phyloP scores from a whole-genome alignment of 2,797 vertebrate species.

The Champsocephalus gunnari region DNA sequence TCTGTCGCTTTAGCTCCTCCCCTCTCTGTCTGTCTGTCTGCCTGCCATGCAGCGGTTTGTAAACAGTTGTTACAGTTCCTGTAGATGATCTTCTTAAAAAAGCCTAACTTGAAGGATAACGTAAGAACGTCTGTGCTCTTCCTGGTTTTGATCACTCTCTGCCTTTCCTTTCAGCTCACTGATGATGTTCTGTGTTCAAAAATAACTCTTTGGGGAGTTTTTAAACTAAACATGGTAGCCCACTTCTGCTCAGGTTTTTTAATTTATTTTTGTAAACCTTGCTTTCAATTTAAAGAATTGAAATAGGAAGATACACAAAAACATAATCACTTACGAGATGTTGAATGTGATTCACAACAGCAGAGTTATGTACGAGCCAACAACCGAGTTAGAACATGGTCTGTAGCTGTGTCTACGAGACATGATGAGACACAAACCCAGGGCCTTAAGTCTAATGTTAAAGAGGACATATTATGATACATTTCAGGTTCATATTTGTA shows the following conservation, averaged over 20 bases:
- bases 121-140: background rate
- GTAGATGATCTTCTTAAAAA: background rate
- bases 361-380: background rate
- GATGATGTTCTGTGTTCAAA: background rate
- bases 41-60: slow-evolving; percentile 36
- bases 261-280: background rate
- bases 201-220: background rate
- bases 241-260: background rate
- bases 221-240: background rate
- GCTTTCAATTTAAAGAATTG: background rate
- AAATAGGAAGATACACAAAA: no score
- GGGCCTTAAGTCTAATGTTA: background rate
- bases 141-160: background rate
- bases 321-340: background rate
- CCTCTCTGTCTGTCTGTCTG: slow-evolving; percentile 55
- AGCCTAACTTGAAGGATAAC: background rate
- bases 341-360: background rate
- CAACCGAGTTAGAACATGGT: background rate
- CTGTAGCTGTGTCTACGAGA: background rate
- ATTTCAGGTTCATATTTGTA: no score
- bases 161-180: background rate
- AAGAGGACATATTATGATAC: no score
- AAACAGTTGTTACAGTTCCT: slow-evolving; percentile 24
- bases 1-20: slow-evolving; percentile 62
- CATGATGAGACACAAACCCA: background rate